Evolutionary conservation across 2,113 vertebrate genomes (phyloP), one percentile per base, ranked within the genome.

Genomic region (Laticauda laticaudata): DNA sequence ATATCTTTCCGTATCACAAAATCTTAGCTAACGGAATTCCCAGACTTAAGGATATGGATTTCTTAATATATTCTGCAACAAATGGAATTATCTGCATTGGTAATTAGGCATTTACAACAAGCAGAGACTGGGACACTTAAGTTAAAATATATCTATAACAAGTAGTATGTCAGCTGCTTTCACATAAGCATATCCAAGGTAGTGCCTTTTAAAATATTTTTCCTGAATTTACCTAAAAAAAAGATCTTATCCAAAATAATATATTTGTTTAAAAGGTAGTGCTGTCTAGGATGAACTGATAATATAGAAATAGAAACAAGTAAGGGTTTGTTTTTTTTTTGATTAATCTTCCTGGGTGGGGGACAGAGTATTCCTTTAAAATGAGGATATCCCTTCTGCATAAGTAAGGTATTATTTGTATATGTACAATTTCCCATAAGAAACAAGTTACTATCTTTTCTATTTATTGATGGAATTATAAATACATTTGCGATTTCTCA

Each of bases 391-490:
- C 8, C 6, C n/a, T 81, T 39, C 20, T 39, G 34, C 7, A n/a
- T 53, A 29, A 87, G 12, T 53, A 29, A 14, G 10, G 10, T 88
- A 88, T 54, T 55, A 88, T n/a, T 54, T 48, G 21, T 75, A n/a
- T 92, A 93, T 90, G 94, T 92, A 93, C 86, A 93, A 92, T 87
- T 85, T 95, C 94, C 92, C 95, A 95, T 96, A 96, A 97, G 96
- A 97, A 97, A 97, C 92, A 97, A 97, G 97, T 95, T 93, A 96
- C 95, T 93, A 57, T 94, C 94, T 85, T 96, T 95, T 93, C 94
- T 96, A 91, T 96, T 97, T 97, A 97, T 95, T 97, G 95, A 95
- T 97, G 94, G 97, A 96, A 97, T 97, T 96, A 97, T 95, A 95
- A 97, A 97, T 97, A 96, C 94, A 96, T 94, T 97, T 95, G 91